Evolutionary conservation across 2,113 vertebrate genomes (phyloP).

Genomic region (Oryctolagus cuniculus): DNA sequence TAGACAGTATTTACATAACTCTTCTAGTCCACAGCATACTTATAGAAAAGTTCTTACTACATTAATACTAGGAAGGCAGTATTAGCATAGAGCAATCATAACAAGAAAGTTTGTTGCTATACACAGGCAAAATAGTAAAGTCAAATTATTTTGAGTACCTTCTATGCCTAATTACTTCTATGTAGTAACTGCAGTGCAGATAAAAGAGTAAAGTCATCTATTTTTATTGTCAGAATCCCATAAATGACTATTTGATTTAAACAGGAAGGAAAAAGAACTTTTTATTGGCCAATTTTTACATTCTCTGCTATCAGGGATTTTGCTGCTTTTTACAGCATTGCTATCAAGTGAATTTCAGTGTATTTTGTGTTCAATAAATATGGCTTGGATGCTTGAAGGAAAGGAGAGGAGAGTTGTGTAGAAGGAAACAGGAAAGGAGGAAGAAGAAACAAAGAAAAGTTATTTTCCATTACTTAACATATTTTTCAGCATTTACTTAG

Average conservation of each 20-base stretch:
- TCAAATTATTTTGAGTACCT: not conserved
- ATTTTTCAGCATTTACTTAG: not conserved
- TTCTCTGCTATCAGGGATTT: not conserved
- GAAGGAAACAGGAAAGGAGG: not conserved
- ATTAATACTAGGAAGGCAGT: not conserved
- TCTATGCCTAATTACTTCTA: not conserved
- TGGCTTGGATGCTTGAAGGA: not conserved
- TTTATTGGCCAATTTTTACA: constrained; percentile 6
- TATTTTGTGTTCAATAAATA: not conserved
- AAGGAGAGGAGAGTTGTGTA: fast-evolving
- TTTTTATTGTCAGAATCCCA: not conserved
- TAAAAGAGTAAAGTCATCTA: not conserved
- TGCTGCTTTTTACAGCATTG: not conserved
- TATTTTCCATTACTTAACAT: not conserved
- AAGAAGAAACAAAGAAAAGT: not conserved
- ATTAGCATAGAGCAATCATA: not conserved
- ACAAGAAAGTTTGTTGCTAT: not conserved
- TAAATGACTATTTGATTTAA: not conserved
- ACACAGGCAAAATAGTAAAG: not conserved
- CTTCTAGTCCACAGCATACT: not conserved
- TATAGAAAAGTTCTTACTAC: not conserved
- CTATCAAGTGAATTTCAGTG: not conserved
- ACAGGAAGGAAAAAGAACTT: not conserved
- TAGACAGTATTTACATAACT: not conserved
- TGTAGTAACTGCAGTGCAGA: not conserved